Evolutionary conservation across 2,888 invertebrate species (phyloP).

Genomic region (Hemistola chrysoprasaria): DNA sequence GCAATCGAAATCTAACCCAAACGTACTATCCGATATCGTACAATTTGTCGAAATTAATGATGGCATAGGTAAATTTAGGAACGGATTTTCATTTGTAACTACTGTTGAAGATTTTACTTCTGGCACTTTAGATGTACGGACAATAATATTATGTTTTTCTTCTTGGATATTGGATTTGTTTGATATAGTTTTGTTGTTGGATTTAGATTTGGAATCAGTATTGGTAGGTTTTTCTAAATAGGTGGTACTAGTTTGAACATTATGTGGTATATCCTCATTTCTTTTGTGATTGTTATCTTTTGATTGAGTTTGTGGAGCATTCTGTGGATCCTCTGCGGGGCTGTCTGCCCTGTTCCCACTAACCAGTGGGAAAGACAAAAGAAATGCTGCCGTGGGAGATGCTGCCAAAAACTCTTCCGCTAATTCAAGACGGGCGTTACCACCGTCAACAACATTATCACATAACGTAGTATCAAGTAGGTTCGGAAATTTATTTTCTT

Average conservation of each 20-base stretch:
- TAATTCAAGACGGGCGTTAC: slow-evolving; percentile 81
- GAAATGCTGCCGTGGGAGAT: slow-evolving; percentile 89
- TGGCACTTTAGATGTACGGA: slow-evolving; percentile 40
- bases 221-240: slow-evolving; percentile 54
- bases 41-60: slow-evolving; percentile 60
- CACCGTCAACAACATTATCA: slow-evolving; percentile 71
- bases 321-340: slow-evolving; percentile 64
- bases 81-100: slow-evolving; percentile 61
- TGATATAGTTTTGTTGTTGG: slow-evolving; percentile 29
- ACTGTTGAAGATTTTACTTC: slow-evolving; percentile 44
- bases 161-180: slow-evolving; percentile 48
- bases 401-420: slow-evolving; percentile 78
- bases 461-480: slow-evolving; percentile 68
- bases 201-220: slow-evolving; percentile 39
- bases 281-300: slow-evolving; percentile 47
- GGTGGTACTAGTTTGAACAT: slow-evolving; percentile 25
- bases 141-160: slow-evolving; percentile 50
- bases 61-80: slow-evolving; percentile 64
- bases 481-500: slow-evolving; percentile 61
- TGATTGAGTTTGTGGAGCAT: slow-evolving; percentile 32
- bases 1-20: slow-evolving; percentile 70
- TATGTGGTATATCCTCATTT: slow-evolving; percentile 43
- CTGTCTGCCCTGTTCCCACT: slow-evolving; percentile 80
- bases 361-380: slow-evolving; percentile 89
- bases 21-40: slow-evolving; percentile 54